Evolutionary conservation across 30 jellyfish, hydroid and myxozoan species (phyloP), one percentile per base, ranked within the genome.

Genomic region (Hydractinia symbiolongicarpus): DNA sequence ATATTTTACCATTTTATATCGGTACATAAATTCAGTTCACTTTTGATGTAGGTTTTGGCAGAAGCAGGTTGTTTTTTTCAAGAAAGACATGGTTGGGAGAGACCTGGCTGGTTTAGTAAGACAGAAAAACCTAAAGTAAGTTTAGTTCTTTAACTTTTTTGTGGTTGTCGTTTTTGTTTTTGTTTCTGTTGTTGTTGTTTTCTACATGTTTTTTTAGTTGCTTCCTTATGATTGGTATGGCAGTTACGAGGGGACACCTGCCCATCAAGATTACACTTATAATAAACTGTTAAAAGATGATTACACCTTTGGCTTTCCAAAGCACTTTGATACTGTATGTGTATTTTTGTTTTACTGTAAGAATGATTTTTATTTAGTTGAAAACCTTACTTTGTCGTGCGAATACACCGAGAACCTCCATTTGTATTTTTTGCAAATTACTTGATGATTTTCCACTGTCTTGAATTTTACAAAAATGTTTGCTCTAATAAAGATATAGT

Each of bases 11-110:
- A 30, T 30, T 30, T 30, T 30, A 30, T 1, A 30, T 30, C 44
- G 2, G 44, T 30, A 30, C 44, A 30, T 30, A 30, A 30, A 30
- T 30, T 30, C 44, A 30, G 44, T 30, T 30, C 44, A 30, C 44
- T 30, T 58, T 58, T 58, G 17, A n/a, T 64, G 71, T 50, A 85
- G 95, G 89, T 83, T 14, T 72, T 93, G 85, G 88, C 72, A 7
- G 87, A 86, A 20, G 89, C 86, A 21, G 98, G 98, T 1, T 93
- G 98, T 73, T 87, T 87, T 56, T 93, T 66, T 76, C 98, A 93
- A 66, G 98, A 93, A 58, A 71, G 98, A 9, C 98, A 93, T 78
- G 98, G 98, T 5, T 93, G 98, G 98, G 98, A 93, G 58, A 75
- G 98, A 81, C 98, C 98, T 53, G 98, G 98, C 16, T 93, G 96